Evolutionary conservation across 1,140 invertebrate genomes (phyloP).

Genomic region (Homalodisca vitripennis): DNA sequence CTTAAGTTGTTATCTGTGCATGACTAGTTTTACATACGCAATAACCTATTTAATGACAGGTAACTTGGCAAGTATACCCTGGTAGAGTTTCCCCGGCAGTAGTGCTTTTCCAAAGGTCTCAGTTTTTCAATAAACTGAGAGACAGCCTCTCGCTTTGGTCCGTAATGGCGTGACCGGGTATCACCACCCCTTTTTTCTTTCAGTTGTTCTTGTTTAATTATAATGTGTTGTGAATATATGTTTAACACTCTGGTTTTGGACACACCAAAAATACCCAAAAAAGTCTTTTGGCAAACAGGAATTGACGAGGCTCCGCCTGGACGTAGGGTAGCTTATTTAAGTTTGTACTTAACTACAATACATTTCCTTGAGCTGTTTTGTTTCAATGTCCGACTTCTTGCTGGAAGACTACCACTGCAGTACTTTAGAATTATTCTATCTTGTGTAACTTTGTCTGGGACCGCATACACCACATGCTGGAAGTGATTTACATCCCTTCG

Average conservation of each 20-base stretch:
- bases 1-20: background rate
- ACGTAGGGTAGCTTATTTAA: background rate
- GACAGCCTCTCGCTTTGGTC: background rate
- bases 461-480: background rate
- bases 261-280: background rate
- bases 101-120: background rate
- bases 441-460: background rate
- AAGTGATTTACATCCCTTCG: conserved; percentile 12
- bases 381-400: background rate
- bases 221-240: background rate
- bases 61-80: background rate
- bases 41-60: background rate
- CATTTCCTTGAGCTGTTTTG: background rate
- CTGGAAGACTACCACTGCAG: background rate
- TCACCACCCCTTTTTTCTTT: conserved; percentile 10
- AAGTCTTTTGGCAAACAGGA: conserved; percentile 7
- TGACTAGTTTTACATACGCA: background rate
- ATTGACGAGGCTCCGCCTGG: background rate
- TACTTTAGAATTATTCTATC: background rate
- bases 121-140: background rate
- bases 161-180: background rate
- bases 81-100: background rate
- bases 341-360: background rate
- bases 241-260: background rate
- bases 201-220: background rate